Conservation (phyloP, 2,113 vertebrate species). For the Eubucco bourcierii region DNA sequence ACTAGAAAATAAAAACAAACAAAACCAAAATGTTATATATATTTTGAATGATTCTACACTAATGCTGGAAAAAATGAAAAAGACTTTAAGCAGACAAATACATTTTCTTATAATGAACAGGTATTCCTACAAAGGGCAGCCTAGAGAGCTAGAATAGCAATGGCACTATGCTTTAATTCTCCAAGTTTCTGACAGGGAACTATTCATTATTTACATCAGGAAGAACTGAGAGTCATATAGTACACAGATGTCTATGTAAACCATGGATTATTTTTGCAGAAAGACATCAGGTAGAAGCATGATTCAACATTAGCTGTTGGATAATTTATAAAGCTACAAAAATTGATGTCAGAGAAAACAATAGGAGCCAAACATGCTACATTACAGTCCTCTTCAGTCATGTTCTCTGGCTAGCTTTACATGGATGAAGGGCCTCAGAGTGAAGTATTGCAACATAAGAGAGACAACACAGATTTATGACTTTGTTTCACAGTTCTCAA, state of each 20-base stretch:
- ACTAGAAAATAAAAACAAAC: neutral
- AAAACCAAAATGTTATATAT: too few relatives aligned
- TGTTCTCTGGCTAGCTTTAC: neutral
- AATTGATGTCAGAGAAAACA: neutral
- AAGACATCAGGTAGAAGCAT: neutral
- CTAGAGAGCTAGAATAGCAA: neutral
- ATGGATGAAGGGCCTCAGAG: neutral
- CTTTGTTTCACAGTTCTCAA: neutral
- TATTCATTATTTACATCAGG: neutral
- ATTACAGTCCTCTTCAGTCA: neutral
- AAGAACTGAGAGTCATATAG: neutral
- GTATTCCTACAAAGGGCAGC: neutral
- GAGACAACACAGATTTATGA: neutral
- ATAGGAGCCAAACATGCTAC: neutral
- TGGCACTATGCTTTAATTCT: neutral
- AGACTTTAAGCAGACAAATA: neutral
- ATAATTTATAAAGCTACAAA: slow-evolving; percentile 17
- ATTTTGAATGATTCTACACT: neutral
- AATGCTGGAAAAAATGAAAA: neutral
- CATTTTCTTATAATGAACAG: neutral
- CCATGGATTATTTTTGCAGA: neutral
- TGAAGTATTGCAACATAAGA: neutral
- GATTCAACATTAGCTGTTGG: neutral
- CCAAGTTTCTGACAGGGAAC: neutral
- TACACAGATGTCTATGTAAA: neutral